Conservation (phyloP, 2,113 vertebrate genomes). For the Pantherophis guttatus region DNA sequence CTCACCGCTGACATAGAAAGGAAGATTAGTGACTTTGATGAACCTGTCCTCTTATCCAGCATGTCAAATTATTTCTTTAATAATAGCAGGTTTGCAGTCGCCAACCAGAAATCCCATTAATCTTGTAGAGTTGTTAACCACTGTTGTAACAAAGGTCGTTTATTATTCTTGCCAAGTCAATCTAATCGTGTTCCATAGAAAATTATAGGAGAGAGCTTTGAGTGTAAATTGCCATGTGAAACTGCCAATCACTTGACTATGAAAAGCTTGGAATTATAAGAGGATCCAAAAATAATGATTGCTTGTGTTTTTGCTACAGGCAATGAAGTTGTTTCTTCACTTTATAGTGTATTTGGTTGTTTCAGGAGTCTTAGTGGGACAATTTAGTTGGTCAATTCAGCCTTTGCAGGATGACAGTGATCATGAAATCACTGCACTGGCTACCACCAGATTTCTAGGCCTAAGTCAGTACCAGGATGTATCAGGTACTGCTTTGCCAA, state of each 20-base stretch:
- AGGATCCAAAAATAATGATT: not conserved
- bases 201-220: constrained; percentile 20
- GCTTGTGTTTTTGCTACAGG: not conserved
- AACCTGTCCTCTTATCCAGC: not conserved
- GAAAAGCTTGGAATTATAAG: not conserved
- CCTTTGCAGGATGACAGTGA: not conserved
- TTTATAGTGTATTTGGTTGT: not conserved
- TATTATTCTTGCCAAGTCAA: constrained; percentile 46
- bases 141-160: constrained; percentile 36
- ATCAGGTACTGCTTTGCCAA: not conserved
- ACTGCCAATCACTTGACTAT: not conserved
- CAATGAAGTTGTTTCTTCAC: not conserved
- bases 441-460: not conserved
- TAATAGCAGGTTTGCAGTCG: constrained; percentile 37
- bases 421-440: not conserved
- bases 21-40: constrained; percentile 6
- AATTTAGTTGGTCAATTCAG: not conserved
- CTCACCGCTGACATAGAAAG: too few relatives aligned
- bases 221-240: constrained; percentile 13
- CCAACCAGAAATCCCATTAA: constrained; percentile 39
- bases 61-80: not conserved
- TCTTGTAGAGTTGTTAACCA: constrained; percentile 32
- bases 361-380: not conserved
- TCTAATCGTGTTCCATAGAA: constrained; percentile 37
- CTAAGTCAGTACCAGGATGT: not conserved